Conservation (phyloP, 1,140 invertebrate species). For the Pseudoatta argentina region DNA sequence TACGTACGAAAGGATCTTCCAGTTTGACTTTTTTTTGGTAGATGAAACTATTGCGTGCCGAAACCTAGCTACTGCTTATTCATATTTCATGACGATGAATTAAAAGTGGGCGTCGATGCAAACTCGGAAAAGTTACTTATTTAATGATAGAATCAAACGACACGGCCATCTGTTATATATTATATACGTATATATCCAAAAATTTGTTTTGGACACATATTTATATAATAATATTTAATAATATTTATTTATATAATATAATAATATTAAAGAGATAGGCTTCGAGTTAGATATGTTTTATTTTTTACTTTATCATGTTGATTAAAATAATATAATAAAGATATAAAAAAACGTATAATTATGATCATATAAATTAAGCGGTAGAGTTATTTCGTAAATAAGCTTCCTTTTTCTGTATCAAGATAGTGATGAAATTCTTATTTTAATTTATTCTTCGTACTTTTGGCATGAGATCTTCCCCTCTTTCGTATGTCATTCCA, state of each 20-base stretch:
- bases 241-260: too few relatives aligned
- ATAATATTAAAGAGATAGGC: too few relatives aligned
- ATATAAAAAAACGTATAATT: too few relatives aligned
- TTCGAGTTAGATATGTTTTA: background rate
- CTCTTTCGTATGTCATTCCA: background rate
- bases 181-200: background rate
- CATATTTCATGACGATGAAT: slow-evolving; percentile 24
- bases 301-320: background rate
- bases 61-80: background rate
- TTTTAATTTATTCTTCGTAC: slow-evolving; percentile 3
- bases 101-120: background rate
- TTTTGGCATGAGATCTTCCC: background rate
- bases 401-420: too few relatives aligned
- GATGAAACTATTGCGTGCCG: slow-evolving; percentile 43
- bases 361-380: too few relatives aligned
- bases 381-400: too few relatives aligned
- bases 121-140: slow-evolving; percentile 47
- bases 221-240: too few relatives aligned
- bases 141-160: slow-evolving; percentile 19
- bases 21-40: slow-evolving; percentile 37
- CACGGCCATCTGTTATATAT: background rate
- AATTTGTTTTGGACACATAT: background rate
- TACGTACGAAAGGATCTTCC: slow-evolving; percentile 46
- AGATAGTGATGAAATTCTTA: too few relatives aligned
- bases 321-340: too few relatives aligned